These are phyloP conservation scores for Nomada ruficornis DNA, from an alignment of 2,888 invertebrate genomes.

Conservation along the genomic window DNA sequence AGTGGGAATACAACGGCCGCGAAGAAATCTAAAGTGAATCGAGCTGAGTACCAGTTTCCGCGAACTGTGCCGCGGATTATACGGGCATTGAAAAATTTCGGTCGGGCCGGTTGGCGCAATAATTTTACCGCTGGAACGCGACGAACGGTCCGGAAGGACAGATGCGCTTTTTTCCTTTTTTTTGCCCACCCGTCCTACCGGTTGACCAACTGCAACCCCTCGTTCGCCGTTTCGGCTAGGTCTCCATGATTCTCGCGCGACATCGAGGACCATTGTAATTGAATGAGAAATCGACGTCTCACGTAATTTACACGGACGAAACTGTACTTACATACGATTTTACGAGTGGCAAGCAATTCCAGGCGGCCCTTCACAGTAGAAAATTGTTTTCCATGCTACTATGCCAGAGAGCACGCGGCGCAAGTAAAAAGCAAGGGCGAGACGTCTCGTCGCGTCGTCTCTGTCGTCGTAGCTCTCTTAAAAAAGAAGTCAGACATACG, in stretches of 20 bases:
- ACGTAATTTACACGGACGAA: conserved; percentile 36
- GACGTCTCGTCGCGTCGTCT: conserved; percentile 52
- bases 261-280: conserved; percentile 6
- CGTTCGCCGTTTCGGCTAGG: neutral
- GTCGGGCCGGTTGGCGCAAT: conserved; percentile 9
- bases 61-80: neutral
- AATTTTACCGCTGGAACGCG: neutral
- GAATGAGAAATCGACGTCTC: conserved; percentile 52
- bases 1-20: neutral
- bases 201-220: conserved; percentile 1
- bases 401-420: conserved; percentile 55
- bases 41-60: conserved; percentile 20
- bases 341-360: conserved; percentile 18
- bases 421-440: conserved; percentile 40
- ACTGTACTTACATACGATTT: conserved; percentile 28
- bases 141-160: neutral
- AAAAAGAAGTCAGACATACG: conserved; percentile 60
- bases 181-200: neutral
- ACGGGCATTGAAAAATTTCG: neutral
- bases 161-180: neutral
- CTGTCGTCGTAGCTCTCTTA: conserved; percentile 43
- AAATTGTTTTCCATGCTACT: conserved; percentile 65
- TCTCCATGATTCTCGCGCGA: neutral
- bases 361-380: conserved; percentile 15
- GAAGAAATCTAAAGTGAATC: neutral